phyloP scores from a whole-genome alignment of 2,888 invertebrate species.

The Mythimna vitellina region DNA sequence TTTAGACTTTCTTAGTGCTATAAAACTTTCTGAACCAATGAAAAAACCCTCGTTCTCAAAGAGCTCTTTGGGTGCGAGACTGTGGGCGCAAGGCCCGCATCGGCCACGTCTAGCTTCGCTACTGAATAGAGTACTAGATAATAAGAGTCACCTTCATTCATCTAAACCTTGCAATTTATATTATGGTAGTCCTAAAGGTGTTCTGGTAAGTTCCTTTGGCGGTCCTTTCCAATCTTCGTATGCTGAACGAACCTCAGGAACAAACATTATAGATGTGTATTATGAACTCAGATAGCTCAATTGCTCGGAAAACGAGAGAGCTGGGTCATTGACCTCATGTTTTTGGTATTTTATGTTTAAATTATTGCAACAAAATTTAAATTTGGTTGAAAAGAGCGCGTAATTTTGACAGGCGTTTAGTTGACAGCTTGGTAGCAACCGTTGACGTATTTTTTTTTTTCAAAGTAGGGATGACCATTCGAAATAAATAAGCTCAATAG shows the following conservation, averaged over 20 bases:
- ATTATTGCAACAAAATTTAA: not conserved
- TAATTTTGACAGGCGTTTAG: conserved; percentile 22
- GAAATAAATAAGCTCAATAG: no score
- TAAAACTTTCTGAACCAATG: no score
- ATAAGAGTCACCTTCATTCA: not conserved
- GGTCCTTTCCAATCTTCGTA: not conserved
- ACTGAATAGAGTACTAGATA: no score
- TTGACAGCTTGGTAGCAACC: no score
- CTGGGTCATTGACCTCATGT: not conserved
- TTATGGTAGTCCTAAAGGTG: not conserved
- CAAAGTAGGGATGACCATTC: no score
- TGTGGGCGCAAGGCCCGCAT: no score
- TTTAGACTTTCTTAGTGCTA: no score
- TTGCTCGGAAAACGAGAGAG: not conserved
- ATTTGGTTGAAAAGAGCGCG: conserved; percentile 38
- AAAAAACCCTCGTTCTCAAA: no score
- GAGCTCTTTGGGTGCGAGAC: no score
- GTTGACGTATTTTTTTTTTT: not conserved
- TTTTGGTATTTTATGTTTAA: not conserved
- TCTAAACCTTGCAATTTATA: conserved; percentile 1
- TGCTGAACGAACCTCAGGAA: not conserved
- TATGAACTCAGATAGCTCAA: not conserved
- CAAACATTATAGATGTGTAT: conserved; percentile 11
- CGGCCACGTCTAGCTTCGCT: no score
- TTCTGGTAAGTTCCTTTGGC: not conserved